Evolutionary conservation across 2,797 vertebrate genomes (phyloP).

Genomic region (Coreius guichenoti): DNA sequence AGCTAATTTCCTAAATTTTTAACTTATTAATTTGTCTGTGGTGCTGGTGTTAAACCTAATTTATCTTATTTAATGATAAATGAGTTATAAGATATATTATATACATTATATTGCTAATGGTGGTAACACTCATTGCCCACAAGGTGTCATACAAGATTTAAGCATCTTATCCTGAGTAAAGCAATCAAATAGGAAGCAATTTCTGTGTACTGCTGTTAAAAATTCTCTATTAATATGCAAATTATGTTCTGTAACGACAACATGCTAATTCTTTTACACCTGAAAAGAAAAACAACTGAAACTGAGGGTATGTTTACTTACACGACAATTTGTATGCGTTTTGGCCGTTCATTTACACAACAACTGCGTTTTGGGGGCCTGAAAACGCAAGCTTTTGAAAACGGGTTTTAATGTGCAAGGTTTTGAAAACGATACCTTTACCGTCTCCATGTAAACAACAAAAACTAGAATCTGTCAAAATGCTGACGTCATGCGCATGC

Average conservation of each 20-base stretch:
- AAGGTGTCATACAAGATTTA: conserved; percentile 1
- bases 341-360: too few relatives aligned
- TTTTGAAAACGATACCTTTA: too few relatives aligned
- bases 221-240: neutral
- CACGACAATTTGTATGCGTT: too few relatives aligned
- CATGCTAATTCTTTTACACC: neutral
- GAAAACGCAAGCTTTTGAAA: too few relatives aligned
- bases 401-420: too few relatives aligned
- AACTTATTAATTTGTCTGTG: neutral
- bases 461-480: too few relatives aligned
- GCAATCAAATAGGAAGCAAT: too few relatives aligned
- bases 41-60: neutral
- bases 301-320: too few relatives aligned
- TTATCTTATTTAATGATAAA: neutral
- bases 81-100: neutral
- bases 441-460: too few relatives aligned
- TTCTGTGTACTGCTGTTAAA: neutral
- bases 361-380: too few relatives aligned
- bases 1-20: neutral
- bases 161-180: neutral
- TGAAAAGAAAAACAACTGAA: neutral
- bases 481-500: too few relatives aligned
- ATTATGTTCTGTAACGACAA: neutral
- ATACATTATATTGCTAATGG: neutral
- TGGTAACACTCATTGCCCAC: neutral